Conservation (phyloP, 92 coral and sea anemone species). For the Phymanthus crucifer region DNA sequence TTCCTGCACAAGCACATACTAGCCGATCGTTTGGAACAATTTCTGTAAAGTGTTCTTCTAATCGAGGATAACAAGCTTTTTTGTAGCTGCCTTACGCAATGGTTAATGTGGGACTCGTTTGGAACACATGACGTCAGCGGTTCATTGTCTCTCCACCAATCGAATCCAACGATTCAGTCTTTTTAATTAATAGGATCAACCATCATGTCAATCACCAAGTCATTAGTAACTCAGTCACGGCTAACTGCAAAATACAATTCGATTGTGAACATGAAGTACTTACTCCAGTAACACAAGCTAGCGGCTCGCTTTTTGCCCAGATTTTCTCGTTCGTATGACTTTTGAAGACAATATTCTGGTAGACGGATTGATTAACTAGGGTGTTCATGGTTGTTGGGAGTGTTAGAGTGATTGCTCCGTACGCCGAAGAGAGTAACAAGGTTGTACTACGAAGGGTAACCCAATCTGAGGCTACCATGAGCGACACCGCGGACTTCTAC, state of each 20-base stretch:
- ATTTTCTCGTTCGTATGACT: background rate
- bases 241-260: constrained; percentile 74
- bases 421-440: background rate
- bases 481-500: constrained; percentile 43
- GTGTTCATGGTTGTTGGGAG: constrained; percentile 28
- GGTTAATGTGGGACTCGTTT: constrained; percentile 28
- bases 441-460: constrained; percentile 48
- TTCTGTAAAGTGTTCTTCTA: background rate
- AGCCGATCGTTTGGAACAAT: background rate
- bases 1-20: background rate
- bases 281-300: background rate
- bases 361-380: background rate
- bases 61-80: background rate
- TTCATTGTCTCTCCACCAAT: constrained; percentile 68
- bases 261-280: constrained; percentile 61
- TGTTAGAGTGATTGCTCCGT: background rate
- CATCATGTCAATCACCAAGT: constrained; percentile 86
- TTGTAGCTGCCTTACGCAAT: constrained; percentile 6
- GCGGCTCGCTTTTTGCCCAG: background rate
- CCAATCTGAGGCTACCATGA: constrained; percentile 83
- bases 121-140: constrained; percentile 64
- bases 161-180: constrained; percentile 48
- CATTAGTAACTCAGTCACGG: constrained; percentile 92
- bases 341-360: background rate
- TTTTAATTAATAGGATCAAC: constrained; percentile 89